phyloP scores from a whole-genome alignment of 1,140 invertebrate species.

The Leptopilina boulardi region DNA sequence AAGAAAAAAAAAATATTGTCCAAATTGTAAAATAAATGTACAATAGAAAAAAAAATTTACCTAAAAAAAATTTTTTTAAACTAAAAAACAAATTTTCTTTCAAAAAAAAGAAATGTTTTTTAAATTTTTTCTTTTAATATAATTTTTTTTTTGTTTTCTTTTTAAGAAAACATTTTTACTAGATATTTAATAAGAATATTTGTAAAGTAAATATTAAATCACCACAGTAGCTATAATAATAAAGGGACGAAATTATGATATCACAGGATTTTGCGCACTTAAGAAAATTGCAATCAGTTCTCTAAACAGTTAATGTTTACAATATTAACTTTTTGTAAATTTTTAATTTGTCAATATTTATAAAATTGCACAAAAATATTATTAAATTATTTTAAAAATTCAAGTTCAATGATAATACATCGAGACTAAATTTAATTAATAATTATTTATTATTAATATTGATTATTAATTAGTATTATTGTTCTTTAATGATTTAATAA shows the following conservation, averaged over 20 bases:
- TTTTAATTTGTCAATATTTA: no score
- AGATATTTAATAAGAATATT: neutral
- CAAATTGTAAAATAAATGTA: conserved; percentile 17
- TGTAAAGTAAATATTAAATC: neutral
- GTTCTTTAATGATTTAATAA: no score
- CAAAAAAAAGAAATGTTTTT: neutral
- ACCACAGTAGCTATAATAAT: conserved; percentile 6
- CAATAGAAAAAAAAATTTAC: neutral
- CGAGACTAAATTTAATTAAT: no score
- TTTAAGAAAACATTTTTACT: neutral
- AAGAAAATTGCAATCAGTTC: neutral
- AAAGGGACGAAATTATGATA: conserved; percentile 27
- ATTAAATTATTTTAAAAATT: neutral
- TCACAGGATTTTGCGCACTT: neutral
- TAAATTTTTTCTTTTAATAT: no score
- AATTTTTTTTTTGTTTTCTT: neutral
- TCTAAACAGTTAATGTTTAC: neutral
- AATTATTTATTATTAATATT: no score
- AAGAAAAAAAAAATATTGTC: neutral
- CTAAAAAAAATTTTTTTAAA: conserved; percentile 3
- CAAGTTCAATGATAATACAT: no score
- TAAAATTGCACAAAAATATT: no score
- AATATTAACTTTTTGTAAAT: neutral
- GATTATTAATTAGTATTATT: no score
- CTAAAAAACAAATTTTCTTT: neutral